phyloP scores from a whole-genome alignment of 2,113 vertebrate species.

The Candoia aspera region DNA sequence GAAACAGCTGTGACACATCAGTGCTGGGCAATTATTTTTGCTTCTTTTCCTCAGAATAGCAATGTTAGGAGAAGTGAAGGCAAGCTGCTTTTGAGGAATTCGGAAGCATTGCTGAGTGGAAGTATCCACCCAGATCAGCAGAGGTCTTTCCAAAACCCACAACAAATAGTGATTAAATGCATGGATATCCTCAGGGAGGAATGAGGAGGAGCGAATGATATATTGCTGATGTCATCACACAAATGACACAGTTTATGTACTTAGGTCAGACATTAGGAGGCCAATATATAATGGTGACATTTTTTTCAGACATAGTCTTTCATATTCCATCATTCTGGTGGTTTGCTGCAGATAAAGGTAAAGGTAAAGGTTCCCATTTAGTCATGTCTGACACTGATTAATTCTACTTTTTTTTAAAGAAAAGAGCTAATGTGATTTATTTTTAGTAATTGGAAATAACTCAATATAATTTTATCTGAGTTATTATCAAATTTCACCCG shows the following conservation, averaged over 20 bases:
- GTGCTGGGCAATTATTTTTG: not conserved
- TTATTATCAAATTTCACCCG: not conserved
- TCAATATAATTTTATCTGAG: not conserved
- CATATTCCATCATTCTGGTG: not conserved
- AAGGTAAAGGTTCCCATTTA: too few relatives aligned
- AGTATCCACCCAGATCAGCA: not conserved
- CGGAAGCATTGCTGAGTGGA: not conserved
- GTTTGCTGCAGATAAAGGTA: not conserved
- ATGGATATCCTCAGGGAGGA: not conserved
- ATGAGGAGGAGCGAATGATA: not conserved
- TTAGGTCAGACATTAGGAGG: not conserved
- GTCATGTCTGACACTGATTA: too few relatives aligned
- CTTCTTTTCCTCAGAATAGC: not conserved
- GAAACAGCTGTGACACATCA: not conserved
- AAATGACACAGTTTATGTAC: not conserved
- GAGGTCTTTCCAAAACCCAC: not conserved
- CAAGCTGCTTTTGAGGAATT: not conserved
- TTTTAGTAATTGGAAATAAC: not conserved
- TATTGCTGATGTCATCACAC: not conserved
- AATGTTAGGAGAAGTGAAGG: not conserved
- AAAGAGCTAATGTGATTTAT: not conserved
- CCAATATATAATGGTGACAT: not conserved
- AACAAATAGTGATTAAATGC: not conserved
- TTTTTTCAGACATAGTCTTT: not conserved
- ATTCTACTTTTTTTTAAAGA: not conserved